phyloP scores from a whole-genome alignment of 2,797 vertebrate species.

The Sciaenops ocellatus region DNA sequence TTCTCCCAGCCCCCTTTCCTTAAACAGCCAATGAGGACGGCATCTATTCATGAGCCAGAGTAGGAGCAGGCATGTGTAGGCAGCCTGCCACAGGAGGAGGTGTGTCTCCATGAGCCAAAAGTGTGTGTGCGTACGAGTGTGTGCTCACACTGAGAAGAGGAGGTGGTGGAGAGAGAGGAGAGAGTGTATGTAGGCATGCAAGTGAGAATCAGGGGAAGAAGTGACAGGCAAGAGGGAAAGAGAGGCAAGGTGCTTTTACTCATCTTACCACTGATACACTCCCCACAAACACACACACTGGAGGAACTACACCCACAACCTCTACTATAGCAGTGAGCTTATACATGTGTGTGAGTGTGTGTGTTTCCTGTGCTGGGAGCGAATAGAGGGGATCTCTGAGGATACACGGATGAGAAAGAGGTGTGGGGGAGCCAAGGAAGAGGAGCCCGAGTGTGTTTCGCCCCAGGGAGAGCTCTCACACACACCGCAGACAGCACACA shows the following conservation, averaged over 20 bases:
- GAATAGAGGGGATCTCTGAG: conserved; percentile 80
- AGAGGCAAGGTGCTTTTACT: conserved; percentile 64
- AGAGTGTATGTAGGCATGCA: conserved; percentile 69
- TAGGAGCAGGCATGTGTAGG: conserved; percentile 71
- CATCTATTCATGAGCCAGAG: conserved; percentile 68
- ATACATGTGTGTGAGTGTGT: conserved; percentile 34
- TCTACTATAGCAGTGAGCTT: conserved; percentile 39
- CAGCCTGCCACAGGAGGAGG: conserved; percentile 80
- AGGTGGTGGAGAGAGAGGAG: conserved; percentile 61
- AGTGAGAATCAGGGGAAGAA: conserved; percentile 57
- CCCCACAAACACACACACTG: conserved; percentile 38
- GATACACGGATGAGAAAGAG: conserved; percentile 94
- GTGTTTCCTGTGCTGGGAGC: conserved; percentile 48
- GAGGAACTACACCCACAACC: conserved; percentile 41
- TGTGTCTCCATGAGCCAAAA: conserved; percentile 79
- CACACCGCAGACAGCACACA: conserved; percentile 69
- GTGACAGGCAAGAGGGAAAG: conserved; percentile 66
- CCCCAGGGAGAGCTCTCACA: conserved; percentile 81
- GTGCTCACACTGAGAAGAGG: conserved; percentile 74
- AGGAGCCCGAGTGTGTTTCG: conserved; percentile 88
- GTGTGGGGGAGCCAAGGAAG: conserved; percentile 91
- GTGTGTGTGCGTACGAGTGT: conserved; percentile 57
- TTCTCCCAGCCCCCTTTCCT: conserved; percentile 54
- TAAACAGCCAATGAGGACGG: conserved; percentile 74
- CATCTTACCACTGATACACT: conserved; percentile 52